A percentile compares a stretch with the other conserved stretches of the same genome.
These are phyloP conservation scores for Heteromormyrus szaboi DNA, from an alignment of 2,797 vertebrate genomes.

Conservation along the genomic window DNA sequence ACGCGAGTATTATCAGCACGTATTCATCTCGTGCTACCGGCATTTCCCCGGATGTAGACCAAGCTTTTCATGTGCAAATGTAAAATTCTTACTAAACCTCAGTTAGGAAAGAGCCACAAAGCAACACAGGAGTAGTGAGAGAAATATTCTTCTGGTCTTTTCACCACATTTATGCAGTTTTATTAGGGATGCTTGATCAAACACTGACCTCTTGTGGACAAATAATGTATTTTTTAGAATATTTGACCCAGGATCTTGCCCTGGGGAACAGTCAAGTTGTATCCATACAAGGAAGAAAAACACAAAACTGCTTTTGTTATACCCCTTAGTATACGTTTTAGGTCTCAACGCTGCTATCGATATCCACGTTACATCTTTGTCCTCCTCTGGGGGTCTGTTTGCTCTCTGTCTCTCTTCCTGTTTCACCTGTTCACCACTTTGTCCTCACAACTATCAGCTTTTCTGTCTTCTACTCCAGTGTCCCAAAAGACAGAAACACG, in stretches of 20 bases:
- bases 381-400: neutral
- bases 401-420: neutral
- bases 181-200: neutral
- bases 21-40: neutral
- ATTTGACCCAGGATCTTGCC: neutral
- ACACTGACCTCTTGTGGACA: constrained; percentile 12
- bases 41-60: neutral
- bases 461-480: neutral
- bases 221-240: neutral
- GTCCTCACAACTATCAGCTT: neutral
- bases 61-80: neutral
- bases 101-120: neutral
- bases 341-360: neutral
- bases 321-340: neutral
- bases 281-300: neutral
- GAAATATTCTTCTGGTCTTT: neutral
- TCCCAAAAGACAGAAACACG: neutral
- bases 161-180: neutral
- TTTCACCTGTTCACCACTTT: neutral
- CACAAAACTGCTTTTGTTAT: neutral
- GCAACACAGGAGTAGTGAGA: neutral
- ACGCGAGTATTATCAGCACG: neutral
- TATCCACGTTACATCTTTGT: neutral
- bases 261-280: neutral
- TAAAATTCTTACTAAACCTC: neutral